Evolutionary conservation across 2,797 vertebrate genomes (phyloP).

Genomic region (Enteromius argenteus): DNA sequence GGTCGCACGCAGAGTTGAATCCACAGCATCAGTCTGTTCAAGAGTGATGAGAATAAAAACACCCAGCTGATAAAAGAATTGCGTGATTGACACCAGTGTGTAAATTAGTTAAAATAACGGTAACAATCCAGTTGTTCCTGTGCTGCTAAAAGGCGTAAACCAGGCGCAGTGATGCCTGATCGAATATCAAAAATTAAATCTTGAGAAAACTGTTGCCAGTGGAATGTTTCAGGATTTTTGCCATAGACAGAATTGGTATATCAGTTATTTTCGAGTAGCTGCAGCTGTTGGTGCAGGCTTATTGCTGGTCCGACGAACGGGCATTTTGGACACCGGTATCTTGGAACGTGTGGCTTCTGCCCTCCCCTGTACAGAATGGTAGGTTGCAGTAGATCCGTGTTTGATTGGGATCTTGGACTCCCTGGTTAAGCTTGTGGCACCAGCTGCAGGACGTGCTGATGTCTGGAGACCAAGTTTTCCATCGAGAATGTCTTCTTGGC

Average conservation of each 20-base stretch:
- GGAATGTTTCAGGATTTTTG: constrained; percentile 46
- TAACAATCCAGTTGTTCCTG: constrained; percentile 46
- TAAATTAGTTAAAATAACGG: constrained; percentile 33
- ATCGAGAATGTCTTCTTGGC: constrained; percentile 82
- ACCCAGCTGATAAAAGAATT: constrained; percentile 36
- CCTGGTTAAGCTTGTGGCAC: constrained; percentile 79
- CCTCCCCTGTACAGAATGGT: constrained; percentile 81
- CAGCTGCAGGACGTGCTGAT: constrained; percentile 74
- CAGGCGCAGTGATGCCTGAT: constrained; percentile 29
- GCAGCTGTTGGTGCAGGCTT: constrained; percentile 77
- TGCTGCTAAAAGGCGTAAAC: constrained; percentile 33
- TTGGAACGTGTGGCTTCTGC: constrained; percentile 90
- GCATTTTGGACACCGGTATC: constrained; percentile 95
- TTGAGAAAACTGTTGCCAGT: constrained; percentile 34
- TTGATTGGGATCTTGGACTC: constrained; percentile 97
- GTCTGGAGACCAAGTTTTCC: constrained; percentile 68
- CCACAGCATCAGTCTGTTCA: constrained; percentile 40
- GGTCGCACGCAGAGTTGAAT: constrained; percentile 38
- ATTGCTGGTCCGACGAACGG: constrained; percentile 87
- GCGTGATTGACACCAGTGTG: constrained; percentile 40
- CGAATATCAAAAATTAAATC: constrained; percentile 31
- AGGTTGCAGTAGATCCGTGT: constrained; percentile 77
- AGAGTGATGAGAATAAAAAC: constrained; percentile 46
- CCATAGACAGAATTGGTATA: constrained; percentile 11
- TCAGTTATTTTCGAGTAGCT: constrained; percentile 84